Percentiles rank a stretch among this genome's conserved stretches.
phyloP scores from a whole-genome alignment of 2,113 vertebrate species.

The Paramisgurnus dabryanus region DNA sequence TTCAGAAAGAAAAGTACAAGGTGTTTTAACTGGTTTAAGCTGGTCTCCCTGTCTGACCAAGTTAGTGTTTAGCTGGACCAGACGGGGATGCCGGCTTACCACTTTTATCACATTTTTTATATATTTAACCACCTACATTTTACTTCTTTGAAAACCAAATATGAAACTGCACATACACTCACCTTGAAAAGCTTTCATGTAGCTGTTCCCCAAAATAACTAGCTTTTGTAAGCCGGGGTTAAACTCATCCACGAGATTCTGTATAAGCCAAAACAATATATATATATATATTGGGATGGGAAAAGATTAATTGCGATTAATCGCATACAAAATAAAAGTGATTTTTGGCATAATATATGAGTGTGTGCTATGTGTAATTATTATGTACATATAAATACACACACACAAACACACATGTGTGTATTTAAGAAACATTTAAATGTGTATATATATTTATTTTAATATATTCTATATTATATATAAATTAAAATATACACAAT shows the following conservation, averaged over 20 bases:
- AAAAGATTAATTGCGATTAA: too few relatives aligned
- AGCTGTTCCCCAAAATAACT: conserved; percentile 89
- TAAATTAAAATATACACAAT: too few relatives aligned
- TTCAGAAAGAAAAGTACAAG: conserved; percentile 10
- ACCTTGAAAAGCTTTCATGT: conserved; percentile 89
- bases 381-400: too few relatives aligned
- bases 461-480: too few relatives aligned
- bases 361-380: too few relatives aligned
- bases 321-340: too few relatives aligned
- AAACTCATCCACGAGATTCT: conserved; percentile 93
- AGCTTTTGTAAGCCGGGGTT: conserved; percentile 92
- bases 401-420: too few relatives aligned
- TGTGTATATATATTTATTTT: too few relatives aligned
- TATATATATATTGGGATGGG: too few relatives aligned
- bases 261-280: conserved; percentile 22
- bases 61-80: not conserved
- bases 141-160: not conserved
- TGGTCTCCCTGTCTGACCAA: not conserved
- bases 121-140: not conserved
- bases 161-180: conserved; percentile 56
- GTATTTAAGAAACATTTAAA: too few relatives aligned
- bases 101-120: not conserved
- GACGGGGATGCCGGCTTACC: not conserved
- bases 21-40: not conserved
- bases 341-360: too few relatives aligned